Evolutionary conservation across 64 coral and sea anemone genomes (phyloP).

Genomic region (Dendrophyllia cribrosa): DNA sequence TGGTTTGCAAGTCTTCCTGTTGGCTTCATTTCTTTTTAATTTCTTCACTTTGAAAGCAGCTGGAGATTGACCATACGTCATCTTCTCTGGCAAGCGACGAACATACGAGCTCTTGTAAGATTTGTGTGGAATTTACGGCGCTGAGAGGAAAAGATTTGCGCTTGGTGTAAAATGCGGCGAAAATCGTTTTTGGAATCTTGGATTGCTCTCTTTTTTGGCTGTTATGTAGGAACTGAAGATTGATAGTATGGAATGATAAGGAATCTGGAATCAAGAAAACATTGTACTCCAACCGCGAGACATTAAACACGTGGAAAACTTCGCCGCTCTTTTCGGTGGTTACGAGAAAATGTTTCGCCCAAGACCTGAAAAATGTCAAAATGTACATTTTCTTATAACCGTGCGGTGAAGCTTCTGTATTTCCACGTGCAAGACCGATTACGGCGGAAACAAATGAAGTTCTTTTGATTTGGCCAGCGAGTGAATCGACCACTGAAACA

Average conservation of each 20-base stretch:
- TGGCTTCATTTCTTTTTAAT: conserved; percentile 45
- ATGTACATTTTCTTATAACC: too few species aligned
- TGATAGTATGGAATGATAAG: too few species aligned
- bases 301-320: not conserved
- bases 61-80: conserved; percentile 5
- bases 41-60: conserved; percentile 43
- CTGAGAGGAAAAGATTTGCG: not conserved
- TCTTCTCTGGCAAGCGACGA: not conserved
- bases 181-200: not conserved
- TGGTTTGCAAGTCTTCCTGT: not conserved
- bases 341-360: too few species aligned
- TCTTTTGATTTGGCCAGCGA: too few species aligned
- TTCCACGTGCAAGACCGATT: too few species aligned
- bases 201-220: not conserved
- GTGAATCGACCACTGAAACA: too few species aligned
- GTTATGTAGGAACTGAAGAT: too few species aligned
- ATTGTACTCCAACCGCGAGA: not conserved
- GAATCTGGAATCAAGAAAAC: not conserved
- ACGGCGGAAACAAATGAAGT: too few species aligned
- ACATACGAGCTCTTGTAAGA: not conserved
- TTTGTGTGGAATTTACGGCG: not conserved
- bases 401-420: too few species aligned
- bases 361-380: too few species aligned
- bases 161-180: not conserved
- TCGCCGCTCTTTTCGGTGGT: too few species aligned